A percentile compares a stretch with the other conserved stretches of the same genome.
Conservation (phyloP, 2,797 vertebrate species). For the Capromys pilorides region DNA sequence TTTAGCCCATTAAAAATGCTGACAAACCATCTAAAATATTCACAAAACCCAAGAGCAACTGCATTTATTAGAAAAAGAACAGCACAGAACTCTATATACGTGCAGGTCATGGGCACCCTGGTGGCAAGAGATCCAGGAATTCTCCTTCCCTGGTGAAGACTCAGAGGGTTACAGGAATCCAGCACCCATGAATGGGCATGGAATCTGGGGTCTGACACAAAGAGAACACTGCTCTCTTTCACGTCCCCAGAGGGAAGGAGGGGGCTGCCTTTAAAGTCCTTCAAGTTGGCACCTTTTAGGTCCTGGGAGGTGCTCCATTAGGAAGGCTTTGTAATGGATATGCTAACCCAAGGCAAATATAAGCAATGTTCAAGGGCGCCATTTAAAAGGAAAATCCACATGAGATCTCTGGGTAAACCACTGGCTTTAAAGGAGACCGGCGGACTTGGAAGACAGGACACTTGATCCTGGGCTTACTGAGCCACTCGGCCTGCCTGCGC, state of each 20-base stretch:
- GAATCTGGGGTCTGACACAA: neutral
- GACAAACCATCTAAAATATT: constrained; percentile 20
- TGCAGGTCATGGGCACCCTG: neutral
- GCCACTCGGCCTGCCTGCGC: neutral
- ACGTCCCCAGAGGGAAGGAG: neutral
- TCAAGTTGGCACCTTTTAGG: neutral
- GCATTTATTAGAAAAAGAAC: neutral
- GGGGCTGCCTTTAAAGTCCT: neutral
- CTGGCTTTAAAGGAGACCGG: constrained; percentile 53
- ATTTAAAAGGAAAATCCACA: constrained; percentile 71
- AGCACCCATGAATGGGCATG: neutral
- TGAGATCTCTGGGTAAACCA: constrained; percentile 57
- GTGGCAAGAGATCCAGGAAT: neutral
- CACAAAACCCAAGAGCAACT: neutral
- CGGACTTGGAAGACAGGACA: constrained; percentile 45
- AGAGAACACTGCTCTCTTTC: constrained; percentile 42
- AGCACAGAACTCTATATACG: fast-evolving
- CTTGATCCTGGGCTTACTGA: constrained; percentile 20
- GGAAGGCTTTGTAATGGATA: constrained; percentile 56
- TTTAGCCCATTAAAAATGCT: neutral
- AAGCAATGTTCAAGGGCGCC: constrained; percentile 51
- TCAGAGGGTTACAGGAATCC: neutral
- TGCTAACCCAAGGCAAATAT: constrained; percentile 38
- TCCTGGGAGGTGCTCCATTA: constrained; percentile 16
- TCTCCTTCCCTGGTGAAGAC: neutral